Base-by-base conservation (phyloP, 30 jellyfish, hydroid and myxozoan genomes). In the Morbakka virulenta region DNA sequence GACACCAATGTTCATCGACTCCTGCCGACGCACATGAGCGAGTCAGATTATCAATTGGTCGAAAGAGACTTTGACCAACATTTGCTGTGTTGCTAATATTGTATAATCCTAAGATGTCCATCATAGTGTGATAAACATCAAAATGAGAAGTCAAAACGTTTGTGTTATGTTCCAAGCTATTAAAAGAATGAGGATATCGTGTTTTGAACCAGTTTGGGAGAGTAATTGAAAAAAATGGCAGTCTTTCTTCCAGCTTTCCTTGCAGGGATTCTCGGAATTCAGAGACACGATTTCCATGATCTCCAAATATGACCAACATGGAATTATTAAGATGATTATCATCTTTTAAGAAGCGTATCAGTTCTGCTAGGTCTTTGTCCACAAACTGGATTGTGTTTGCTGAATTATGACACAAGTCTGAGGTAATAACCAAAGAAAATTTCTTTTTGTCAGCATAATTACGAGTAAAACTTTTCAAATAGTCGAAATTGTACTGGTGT, bases 1-100 rank as follows among this genome's bases (percentile, higher is more conserved):
- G 97, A 62, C 97, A 88, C 88, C 87, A 88, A 29, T 81, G 95
- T 25, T 81, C 95, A 14, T 76, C 68, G 21, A 88, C 64, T 12
- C 97, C 95, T 21, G 97, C 97, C 25, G 84, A 35, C 25, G 26
- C 70, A 68, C 97, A 88, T n/a, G 82, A 71, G 4, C 97, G 93
- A 0, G 69, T 81, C 13, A 35, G 50, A 28, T 67, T 64, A 25
- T 64, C 81, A 3, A 88, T 81, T 24, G 2, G 35, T 0, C 67
- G 66, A 36, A 88, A 81, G 30, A 88, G 34, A 32, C 97, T 88
- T 50, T 77, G 90, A 21, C 97, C 97, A 26, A 21, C 28, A 0
- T 26, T 66, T 13, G 52, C 79, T 0, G 41, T 52, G 4, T 86
- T 76, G 13, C 11, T n/a, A 26, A 2, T 23, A 2, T 89, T 82